Percentiles rank a stretch among this genome's conserved stretches.
These are phyloP conservation scores for Bostrychus sinensis DNA, from an alignment of 2,113 vertebrate species.

Conservation along the genomic window DNA sequence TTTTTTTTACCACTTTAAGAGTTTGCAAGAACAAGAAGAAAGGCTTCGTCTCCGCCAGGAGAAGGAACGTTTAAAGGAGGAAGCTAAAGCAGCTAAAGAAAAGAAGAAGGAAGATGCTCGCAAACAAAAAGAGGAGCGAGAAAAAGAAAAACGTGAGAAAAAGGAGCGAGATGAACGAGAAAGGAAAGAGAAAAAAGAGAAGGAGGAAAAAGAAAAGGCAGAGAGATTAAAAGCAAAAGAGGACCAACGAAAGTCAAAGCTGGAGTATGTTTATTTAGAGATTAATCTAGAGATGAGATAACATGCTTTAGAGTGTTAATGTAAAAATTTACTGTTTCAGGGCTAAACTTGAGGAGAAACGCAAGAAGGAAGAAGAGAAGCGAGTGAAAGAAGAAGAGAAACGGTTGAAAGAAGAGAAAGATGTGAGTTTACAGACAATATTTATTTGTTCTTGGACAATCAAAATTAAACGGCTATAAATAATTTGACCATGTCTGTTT, in stretches of 20 bases:
- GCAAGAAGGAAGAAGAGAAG: slow-evolving; percentile 96
- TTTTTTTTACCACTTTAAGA: slow-evolving; percentile 46
- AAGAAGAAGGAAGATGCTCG: slow-evolving; percentile 78
- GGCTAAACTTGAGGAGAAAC: slow-evolving; percentile 95
- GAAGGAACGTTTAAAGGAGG: slow-evolving; percentile 73
- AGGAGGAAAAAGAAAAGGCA: slow-evolving; percentile 89
- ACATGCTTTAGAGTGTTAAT: no score
- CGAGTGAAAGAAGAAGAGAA: slow-evolving; percentile 90
- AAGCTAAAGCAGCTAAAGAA: slow-evolving; percentile 76
- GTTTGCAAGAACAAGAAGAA: slow-evolving; percentile 79
- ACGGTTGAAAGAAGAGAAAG: slow-evolving; percentile 92
- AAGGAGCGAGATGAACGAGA: slow-evolving; percentile 88
- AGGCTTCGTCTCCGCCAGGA: slow-evolving; percentile 78
- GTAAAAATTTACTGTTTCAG: slow-evolving; percentile 66
- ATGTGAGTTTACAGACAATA: slow-evolving; percentile 76
- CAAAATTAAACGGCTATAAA: background rate
- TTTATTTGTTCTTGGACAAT: background rate
- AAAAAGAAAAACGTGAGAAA: slow-evolving; percentile 87
- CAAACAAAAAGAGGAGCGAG: slow-evolving; percentile 83
- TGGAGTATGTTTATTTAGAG: slow-evolving; percentile 83
- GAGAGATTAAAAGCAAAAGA: slow-evolving; percentile 89
- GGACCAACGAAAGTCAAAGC: slow-evolving; percentile 89
- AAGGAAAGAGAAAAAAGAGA: slow-evolving; percentile 88
- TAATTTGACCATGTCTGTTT: slow-evolving; percentile 12
- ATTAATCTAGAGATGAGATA: no score